phyloP scores from a whole-genome alignment of 2,888 invertebrate genomes.

The Nemurella pictetii region DNA sequence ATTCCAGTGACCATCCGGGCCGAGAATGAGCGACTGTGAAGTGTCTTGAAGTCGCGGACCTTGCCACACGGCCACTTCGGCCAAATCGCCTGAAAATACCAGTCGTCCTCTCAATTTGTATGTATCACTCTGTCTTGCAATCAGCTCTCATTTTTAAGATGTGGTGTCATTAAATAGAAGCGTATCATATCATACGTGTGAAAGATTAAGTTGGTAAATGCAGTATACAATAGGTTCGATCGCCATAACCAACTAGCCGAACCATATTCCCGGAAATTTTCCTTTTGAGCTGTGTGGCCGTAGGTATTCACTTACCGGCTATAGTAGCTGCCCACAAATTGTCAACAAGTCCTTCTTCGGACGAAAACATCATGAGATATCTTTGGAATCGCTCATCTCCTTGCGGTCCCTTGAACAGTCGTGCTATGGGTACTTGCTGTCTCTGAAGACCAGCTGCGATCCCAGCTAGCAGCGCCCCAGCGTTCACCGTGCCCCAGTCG shows the following conservation, averaged over 20 bases:
- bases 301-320: slow-evolving; percentile 37
- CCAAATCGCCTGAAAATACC: slow-evolving; percentile 41
- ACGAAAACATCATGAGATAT: background rate
- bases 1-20: slow-evolving; percentile 42
- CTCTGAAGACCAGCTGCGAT: slow-evolving; percentile 64
- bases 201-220: too few species aligned
- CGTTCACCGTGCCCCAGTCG: slow-evolving; percentile 61
- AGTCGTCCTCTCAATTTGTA: too few species aligned
- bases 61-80: slow-evolving; percentile 38
- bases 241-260: too few species aligned
- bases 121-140: too few species aligned
- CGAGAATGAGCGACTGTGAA: slow-evolving; percentile 24
- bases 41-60: slow-evolving; percentile 26
- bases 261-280: too few species aligned
- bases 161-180: too few species aligned
- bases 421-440: slow-evolving; percentile 53
- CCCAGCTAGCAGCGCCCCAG: slow-evolving; percentile 50
- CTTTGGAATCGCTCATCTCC: background rate
- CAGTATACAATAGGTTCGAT: too few species aligned
- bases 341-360: slow-evolving; percentile 10
- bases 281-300: too few species aligned
- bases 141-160: too few species aligned
- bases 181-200: too few species aligned
- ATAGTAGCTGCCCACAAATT: slow-evolving; percentile 39
- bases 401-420: background rate